Conservation (phyloP, 2,113 vertebrate species). For the Otis tarda region DNA sequence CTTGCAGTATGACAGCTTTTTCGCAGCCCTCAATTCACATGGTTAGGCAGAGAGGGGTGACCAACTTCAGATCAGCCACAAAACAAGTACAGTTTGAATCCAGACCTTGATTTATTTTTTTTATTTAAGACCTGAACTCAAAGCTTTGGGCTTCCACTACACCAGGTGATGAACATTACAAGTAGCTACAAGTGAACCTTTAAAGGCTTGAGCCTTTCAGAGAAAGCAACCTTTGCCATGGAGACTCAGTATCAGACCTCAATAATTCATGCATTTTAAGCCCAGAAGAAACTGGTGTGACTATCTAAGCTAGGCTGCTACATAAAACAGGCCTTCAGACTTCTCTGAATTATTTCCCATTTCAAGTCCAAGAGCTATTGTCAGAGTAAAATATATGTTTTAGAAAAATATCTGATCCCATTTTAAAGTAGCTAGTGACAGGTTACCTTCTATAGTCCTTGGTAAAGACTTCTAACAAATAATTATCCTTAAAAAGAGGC, state of each 20-base stretch:
- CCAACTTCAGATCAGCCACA: neutral
- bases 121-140: neutral
- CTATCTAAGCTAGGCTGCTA: neutral
- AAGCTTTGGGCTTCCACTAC: neutral
- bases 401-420: neutral
- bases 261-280: slow-evolving; percentile 44
- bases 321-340: neutral
- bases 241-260: neutral
- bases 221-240: neutral
- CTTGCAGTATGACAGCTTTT: neutral
- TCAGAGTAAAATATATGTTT: neutral
- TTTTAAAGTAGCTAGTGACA: neutral
- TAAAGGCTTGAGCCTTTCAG: neutral
- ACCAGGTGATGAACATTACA: slow-evolving; percentile 12
- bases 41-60: neutral
- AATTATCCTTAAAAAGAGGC: neutral
- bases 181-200: slow-evolving; percentile 16
- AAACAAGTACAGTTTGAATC: neutral
- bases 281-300: neutral
- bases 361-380: neutral
- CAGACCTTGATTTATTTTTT: neutral
- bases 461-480: neutral
- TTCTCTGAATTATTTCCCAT: slow-evolving; percentile 13
- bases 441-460: neutral
- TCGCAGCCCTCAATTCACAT: neutral